phyloP scores from a whole-genome alignment of 2,797 vertebrate genomes.

The Sebastes melanostomus region DNA sequence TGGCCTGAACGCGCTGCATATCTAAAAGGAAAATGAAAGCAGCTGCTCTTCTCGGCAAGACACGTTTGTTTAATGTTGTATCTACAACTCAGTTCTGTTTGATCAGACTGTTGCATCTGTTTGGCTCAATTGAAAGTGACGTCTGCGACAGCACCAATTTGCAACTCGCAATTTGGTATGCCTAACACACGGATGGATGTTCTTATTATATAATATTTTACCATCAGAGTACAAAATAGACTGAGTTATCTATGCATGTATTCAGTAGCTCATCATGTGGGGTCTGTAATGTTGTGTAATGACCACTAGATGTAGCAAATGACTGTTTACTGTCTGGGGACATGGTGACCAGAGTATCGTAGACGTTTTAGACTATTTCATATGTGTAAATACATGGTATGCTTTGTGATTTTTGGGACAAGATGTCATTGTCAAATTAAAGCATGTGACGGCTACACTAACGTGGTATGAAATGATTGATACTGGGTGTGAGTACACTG shows the following conservation, averaged over 20 bases:
- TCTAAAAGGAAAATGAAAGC: slow-evolving; percentile 41
- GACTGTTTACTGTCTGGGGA: slow-evolving; percentile 6
- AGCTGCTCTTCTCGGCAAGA: not conserved
- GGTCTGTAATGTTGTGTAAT: slow-evolving; percentile 58
- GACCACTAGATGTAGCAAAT: slow-evolving; percentile 78
- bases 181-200: not conserved
- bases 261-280: not conserved
- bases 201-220: slow-evolving; percentile 7
- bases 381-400: not conserved
- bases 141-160: not conserved
- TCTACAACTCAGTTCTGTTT: not conserved
- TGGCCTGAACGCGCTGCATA: slow-evolving; percentile 74
- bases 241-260: not conserved
- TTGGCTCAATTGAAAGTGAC: not conserved
- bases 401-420: not conserved
- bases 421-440: not conserved
- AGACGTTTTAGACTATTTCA: not conserved
- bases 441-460: not conserved
- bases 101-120: not conserved
- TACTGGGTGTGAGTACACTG: not conserved
- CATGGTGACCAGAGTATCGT: not conserved
- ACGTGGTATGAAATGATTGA: not conserved
- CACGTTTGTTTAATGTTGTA: slow-evolving; percentile 6
- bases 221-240: not conserved
- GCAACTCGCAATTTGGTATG: not conserved